Base-by-base conservation (phyloP, 2,888 invertebrate genomes). In the Acanthosepion lycidas region DNA sequence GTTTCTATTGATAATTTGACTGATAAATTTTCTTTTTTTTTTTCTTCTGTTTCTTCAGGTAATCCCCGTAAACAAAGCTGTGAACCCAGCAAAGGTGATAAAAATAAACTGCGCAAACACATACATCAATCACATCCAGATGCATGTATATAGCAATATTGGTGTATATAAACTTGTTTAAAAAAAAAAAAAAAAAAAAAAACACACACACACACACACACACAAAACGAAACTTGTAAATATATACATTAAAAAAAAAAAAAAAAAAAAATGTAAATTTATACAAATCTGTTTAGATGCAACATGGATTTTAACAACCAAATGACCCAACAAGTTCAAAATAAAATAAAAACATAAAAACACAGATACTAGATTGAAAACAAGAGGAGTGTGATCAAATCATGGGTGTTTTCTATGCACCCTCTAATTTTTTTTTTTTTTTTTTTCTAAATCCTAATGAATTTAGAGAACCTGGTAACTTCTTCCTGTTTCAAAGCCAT, bases 21-120 rank as follows among this genome's bases (percentile, higher is more conserved):
- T 78, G 12, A n/a, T 78, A n/a, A 78, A 64, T 1, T 2, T 26
- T 18, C 42, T 49, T 23, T 42, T 51, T 26, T 18, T 92, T 93
- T 42, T 91, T 95, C 93, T 91, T 92, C 33, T 12, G 94, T 42
- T 94, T 94, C 95, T 96, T 18, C 96, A 96, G 97, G 97, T 94
- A 96, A 96, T 95, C 96, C 96, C 94, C 95, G 97, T 95, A 97
- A 97, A 95, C 96, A 96, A 95, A 96, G 96, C 95, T 94, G 96
- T 93, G 97, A 97, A 91, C 96, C 96, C 94, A 96, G 95, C 51
- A 96, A 96, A 95, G 96, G 96, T 95, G 97, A 97, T 94, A 96
- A 96, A 95, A 95, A 96, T 59, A 96, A 96, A 95, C 96, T 96
- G 91, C 96, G 96, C 91, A 97, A 96, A 94, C 96, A 96, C 94